Conservation (phyloP, 2,888 invertebrate species). For the Tenthredo notha region DNA sequence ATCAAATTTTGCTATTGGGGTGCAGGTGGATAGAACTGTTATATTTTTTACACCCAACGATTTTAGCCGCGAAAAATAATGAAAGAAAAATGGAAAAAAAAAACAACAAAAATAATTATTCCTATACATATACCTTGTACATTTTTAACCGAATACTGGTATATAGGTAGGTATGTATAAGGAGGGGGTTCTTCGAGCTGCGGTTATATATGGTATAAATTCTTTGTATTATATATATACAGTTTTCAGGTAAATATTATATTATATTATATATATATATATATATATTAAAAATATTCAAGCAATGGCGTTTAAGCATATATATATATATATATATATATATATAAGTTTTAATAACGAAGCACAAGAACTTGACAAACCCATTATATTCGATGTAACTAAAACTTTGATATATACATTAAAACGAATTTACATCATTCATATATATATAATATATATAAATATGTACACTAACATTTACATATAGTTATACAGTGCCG, state of each 20-base stretch:
- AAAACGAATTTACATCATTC: background rate
- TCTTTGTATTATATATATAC: background rate
- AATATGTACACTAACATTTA: slow-evolving; percentile 2
- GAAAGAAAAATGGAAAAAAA: background rate
- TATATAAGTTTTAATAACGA: background rate
- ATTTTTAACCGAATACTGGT: background rate
- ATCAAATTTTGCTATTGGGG: slow-evolving; percentile 35
- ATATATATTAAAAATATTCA: background rate
- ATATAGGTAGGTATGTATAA: background rate
- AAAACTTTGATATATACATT: background rate
- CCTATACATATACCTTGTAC: background rate
- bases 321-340: background rate
- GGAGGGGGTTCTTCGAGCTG: background rate
- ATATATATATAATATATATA: slow-evolving; percentile 18
- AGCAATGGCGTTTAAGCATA: background rate
- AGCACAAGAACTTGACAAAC: slow-evolving; percentile 30
- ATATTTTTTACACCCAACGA: slow-evolving; percentile 16
- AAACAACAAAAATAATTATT: background rate
- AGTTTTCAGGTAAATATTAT: background rate
- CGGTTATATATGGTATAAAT: background rate
- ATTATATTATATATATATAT: background rate
- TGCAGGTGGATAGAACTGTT: slow-evolving; percentile 3
- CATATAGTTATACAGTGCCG: too few relatives aligned
- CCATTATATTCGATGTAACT: background rate
- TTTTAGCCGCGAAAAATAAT: background rate